Evolutionary conservation across 1,140 invertebrate genomes (phyloP), one percentile per base, ranked within the genome.

Genomic region (Drosophila miranda): DNA sequence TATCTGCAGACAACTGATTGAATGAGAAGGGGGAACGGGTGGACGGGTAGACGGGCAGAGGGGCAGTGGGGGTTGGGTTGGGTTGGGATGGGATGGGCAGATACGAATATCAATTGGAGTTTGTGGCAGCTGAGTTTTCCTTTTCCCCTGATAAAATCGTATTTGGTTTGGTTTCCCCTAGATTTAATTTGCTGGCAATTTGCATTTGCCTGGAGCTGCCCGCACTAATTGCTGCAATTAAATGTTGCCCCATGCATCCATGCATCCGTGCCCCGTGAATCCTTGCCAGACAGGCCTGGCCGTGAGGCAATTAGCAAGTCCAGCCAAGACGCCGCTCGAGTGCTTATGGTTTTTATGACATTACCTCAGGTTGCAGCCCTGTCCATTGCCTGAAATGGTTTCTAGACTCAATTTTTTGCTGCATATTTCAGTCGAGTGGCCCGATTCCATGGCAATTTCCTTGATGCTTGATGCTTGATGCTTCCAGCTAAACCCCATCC

Each of bases 181-280:
- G 43, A 57, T 66, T 64, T 69, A 74, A 67, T 74, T 77, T 74
- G 59, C 48, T 73, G 66, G 52, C 68, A 49, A 49, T 57, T 70
- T 70, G 42, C 52, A 59, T 55, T 54, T 52, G 21, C 51, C 44
- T 49, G 60, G 44, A 70, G 68, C 52, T 70, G 53, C 21, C 55
- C 50, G 52, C 51, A 42, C 75, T 78, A 78, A 83, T 75, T 83
- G 71, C 71, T 1, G 79, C 71, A 78, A 83, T 82, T 78, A 83
- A 83, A 57, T 75, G 59, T 64, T 50, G 70, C 43, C 34, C 19
- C 28, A 13, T 52, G 34, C 34, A 30, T 30, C 28, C 28, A 30
- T 30, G 4, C 23, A 23, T 5, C 23, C 28, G 13, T 48, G 34
- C 34, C 62, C n/a, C 46, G 34, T 21, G 51, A 71, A 72, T 82